These are phyloP conservation scores for Pimpla rufipes DNA, from an alignment of 2,888 invertebrate genomes.

Conservation along the genomic window DNA sequence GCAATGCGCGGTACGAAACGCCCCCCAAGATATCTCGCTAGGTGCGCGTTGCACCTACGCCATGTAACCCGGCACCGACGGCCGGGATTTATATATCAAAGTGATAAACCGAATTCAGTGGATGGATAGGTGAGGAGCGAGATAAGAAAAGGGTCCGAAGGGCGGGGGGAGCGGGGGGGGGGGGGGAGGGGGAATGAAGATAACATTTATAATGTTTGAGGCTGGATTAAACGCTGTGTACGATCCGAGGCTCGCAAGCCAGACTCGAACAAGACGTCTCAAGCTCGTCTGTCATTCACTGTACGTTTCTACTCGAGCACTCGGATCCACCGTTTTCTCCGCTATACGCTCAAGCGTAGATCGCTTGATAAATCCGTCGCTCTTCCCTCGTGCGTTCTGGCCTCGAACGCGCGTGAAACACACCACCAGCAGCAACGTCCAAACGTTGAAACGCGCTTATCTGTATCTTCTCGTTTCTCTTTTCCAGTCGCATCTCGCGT, in stretches of 20 bases:
- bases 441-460: conserved; percentile 52
- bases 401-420: conserved; percentile 38
- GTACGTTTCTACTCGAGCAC: conserved; percentile 39
- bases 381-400: conserved; percentile 49
- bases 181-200: conserved; percentile 11
- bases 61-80: conserved; percentile 57
- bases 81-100: conserved; percentile 58
- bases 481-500: conserved; percentile 10
- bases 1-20: conserved; percentile 26
- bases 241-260: not conserved
- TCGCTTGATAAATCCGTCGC: conserved; percentile 57
- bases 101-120: conserved; percentile 63
- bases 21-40: conserved; percentile 44
- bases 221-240: conserved; percentile 33
- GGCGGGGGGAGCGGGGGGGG: not conserved
- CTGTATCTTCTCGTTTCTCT: conserved; percentile 50
- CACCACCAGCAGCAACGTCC: conserved; percentile 31
- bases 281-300: conserved; percentile 63
- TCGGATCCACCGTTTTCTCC: conserved; percentile 23
- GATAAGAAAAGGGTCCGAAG: not conserved
- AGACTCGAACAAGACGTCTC: conserved; percentile 57
- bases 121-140: not conserved
- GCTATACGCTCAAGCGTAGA: conserved; percentile 46
- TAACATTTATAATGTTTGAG: conserved; percentile 63
- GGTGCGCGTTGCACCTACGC: conserved; percentile 62